Evolutionary conservation across 2,113 vertebrate species (phyloP).

Genomic region (Cynoglossus semilaevis): DNA sequence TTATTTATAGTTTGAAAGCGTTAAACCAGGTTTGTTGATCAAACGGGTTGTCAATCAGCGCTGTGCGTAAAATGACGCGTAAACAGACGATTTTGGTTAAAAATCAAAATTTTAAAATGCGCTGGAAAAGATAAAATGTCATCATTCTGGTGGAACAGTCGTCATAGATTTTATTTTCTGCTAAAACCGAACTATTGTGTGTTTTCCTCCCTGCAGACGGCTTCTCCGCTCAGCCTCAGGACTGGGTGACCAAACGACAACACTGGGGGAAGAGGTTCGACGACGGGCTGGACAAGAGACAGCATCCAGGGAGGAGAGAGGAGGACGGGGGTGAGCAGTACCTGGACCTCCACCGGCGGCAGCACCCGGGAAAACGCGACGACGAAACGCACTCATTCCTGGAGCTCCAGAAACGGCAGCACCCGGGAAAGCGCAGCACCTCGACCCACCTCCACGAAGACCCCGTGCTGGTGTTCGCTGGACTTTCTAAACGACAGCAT

Average conservation of each 20-base stretch:
- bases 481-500: conserved; percentile 83
- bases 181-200: background rate
- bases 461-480: conserved; percentile 56
- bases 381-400: conserved; percentile 58
- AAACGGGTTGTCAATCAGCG: too few species aligned
- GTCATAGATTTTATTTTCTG: too few species aligned
- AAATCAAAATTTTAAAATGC: too few species aligned
- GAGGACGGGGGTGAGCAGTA: conserved; percentile 60
- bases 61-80: too few species aligned
- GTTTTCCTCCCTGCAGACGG: conserved; percentile 65
- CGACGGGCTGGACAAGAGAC: conserved; percentile 79
- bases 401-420: conserved; percentile 78
- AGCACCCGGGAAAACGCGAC: conserved; percentile 82
- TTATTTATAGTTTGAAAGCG: too few species aligned
- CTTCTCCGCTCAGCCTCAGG: conserved; percentile 57
- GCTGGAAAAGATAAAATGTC: too few species aligned
- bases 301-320: conserved; percentile 83
- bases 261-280: conserved; percentile 77
- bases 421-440: conserved; percentile 77
- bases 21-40: too few species aligned
- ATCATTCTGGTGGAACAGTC: too few species aligned
- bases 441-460: conserved; percentile 60
- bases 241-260: conserved; percentile 81
- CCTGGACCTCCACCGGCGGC: conserved; percentile 65
- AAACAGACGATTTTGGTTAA: too few species aligned